phyloP scores from a whole-genome alignment of 30 jellyfish, hydroid and myxozoan genomes.

The Calvadosia cruxmelitensis region DNA sequence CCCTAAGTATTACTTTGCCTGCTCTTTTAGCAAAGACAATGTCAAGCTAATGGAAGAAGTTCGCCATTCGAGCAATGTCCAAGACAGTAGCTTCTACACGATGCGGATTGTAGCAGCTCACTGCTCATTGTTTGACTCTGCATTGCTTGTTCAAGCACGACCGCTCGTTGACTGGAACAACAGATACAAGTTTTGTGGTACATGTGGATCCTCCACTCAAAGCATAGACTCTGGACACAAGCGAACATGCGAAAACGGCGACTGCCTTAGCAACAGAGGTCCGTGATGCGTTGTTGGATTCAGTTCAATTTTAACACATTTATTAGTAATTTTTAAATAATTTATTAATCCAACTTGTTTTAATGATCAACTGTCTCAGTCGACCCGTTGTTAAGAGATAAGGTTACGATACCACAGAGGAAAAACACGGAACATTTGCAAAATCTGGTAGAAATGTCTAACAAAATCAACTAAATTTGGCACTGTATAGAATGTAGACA shows the following conservation, averaged over 20 bases:
- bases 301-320: no score
- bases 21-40: neutral
- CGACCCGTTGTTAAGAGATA: no score
- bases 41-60: neutral
- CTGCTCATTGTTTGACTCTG: neutral
- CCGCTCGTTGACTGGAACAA: neutral
- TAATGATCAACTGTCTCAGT: no score
- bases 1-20: neutral
- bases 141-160: neutral
- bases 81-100: neutral
- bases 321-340: no score
- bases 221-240: neutral
- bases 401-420: no score
- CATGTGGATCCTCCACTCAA: neutral
- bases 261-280: neutral
- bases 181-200: neutral
- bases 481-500: no score
- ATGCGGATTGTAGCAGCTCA: neutral
- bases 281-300: neutral
- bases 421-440: no score
- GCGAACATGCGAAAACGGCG: neutral
- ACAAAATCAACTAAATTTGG: no score
- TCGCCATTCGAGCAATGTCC: neutral
- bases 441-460: no score
- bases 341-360: no score